These are phyloP conservation scores for Drosophila prosaltans DNA, from an alignment of 1,140 invertebrate species.

Conservation along the genomic window DNA sequence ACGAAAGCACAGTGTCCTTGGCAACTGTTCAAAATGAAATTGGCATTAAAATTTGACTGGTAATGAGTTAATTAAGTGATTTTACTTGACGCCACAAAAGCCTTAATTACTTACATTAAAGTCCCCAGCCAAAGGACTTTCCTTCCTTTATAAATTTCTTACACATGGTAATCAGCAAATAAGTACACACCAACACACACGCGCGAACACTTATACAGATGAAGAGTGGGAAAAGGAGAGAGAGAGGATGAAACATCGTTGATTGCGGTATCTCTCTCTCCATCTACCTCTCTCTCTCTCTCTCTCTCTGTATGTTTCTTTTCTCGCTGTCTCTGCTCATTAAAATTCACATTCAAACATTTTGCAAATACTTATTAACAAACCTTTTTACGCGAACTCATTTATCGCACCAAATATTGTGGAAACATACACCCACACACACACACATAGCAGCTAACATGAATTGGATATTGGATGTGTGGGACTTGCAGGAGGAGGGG, in stretches of 20 bases:
- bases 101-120: constrained; percentile 56
- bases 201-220: too few species aligned
- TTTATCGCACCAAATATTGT: constrained; percentile 67
- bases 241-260: constrained; percentile 40
- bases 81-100: constrained; percentile 54
- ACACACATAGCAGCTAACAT: background rate
- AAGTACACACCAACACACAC: background rate
- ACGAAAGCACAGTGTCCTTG: background rate
- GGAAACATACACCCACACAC: constrained; percentile 40
- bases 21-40: constrained; percentile 21
- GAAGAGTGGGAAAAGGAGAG: background rate
- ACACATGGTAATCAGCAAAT: constrained; percentile 15
- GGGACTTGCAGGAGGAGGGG: background rate
- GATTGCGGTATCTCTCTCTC: constrained; percentile 44
- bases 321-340: constrained; percentile 47
- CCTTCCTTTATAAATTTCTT: constrained; percentile 46
- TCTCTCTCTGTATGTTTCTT: background rate
- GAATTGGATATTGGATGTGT: background rate
- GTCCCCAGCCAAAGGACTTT: constrained; percentile 8
- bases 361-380: constrained; percentile 60
- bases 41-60: constrained; percentile 38
- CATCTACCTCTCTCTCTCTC: background rate
- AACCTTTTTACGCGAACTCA: constrained; percentile 57
- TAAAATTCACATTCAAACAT: constrained; percentile 71
- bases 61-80: constrained; percentile 78